Base-by-base conservation (phyloP, 1,140 invertebrate species). In the Drosophila ercepeae region DNA sequence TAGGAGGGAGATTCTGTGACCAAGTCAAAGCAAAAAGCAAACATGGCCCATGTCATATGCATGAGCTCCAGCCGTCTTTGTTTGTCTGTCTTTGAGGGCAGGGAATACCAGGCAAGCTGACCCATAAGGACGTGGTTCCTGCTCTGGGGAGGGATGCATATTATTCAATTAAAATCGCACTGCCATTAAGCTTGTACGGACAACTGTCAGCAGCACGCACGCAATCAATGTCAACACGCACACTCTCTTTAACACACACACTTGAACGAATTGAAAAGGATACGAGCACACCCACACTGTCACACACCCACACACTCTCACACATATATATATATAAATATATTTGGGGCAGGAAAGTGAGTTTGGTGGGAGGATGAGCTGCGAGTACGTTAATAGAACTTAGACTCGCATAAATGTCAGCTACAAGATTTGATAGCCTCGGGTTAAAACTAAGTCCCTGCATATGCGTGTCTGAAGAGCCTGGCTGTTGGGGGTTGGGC, bases 161-260 rank as follows among this genome's bases (percentile, higher is more conserved):
- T 88, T 88, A 88, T 88, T 88, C 82, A 88, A 88, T 88, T 88
- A 88, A 88, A 88, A 88, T 89, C 83, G 70, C 78, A 88, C 77
- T 78, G 77, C 76, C 69, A 86, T 86, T 86, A 82, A 75, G 72
- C 74, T 78, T 67, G 78, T 78, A 74, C 69, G 63, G 61, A 83
- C 74, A 88, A 88, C 83, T 88, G 82, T 88, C 82, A 88, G 49
- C 39, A 36, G 36, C 73, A 75, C 73, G 71, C 71, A 75, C 61
- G 70, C 72, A 75, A 75, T 75, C 72, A 75, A 68, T 75, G 72
- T 59, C 71, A 75, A 68, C 71, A 75, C 51, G 71, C 55, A 75
- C 77, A 76, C 61, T 63, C 71, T 46, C 49, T 57, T 14, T 32
- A 48, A 50, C 72, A 41, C 36, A 67, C 52, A 49, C 32, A 13